Evolutionary conservation across 2,888 invertebrate genomes (phyloP), one percentile per base, ranked within the genome.

Genomic region (Sphaerophoria rueppellii): DNA sequence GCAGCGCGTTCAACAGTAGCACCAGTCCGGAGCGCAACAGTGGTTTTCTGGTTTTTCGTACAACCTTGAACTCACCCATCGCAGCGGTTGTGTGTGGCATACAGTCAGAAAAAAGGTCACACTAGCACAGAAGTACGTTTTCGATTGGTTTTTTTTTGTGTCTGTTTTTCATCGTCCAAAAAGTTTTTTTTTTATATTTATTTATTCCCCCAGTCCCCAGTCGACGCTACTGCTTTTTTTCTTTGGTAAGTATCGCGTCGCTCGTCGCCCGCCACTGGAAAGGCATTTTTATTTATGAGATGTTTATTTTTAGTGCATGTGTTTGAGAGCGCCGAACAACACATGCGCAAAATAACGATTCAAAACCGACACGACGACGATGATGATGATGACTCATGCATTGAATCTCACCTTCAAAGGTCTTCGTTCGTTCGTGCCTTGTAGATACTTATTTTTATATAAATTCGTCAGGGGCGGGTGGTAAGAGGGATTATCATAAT

Each of bases 341-440:
- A 85, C 85, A 85, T 85, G 85, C 85, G 85, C 85, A 77, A 85
- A 85, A 85, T 37, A 65, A 50, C 73, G 14, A 77, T 67, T 83
- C 65, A 69, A 24, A 24, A 24, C 24, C 24, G 24, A 24, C 24
- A 24, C 24, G 24, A 24, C 24, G 24, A 24, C 24, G 24, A 24
- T 24, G 24, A 24, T 24, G 81, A 63, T 70, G 85, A 85, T 85
- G 85, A 85, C 73, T 85, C 85, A 85, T 81, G 70, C 81, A 63
- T 63, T 70, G 77, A 85, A 85, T 81, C 81, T 85, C 85, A 85
- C 85, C 85, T 81, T 85, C 85, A 85, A 85, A 85, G 85, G 81
- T 81, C 85, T 85, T 81, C 76, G 65, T 74, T 70, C 46, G 61
- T 40, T 37, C 43, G 74, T 74, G 74, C 61, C 12, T 12, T 65